Base-by-base conservation (phyloP, 1,140 invertebrate genomes). In the Eupeodes corollae region DNA sequence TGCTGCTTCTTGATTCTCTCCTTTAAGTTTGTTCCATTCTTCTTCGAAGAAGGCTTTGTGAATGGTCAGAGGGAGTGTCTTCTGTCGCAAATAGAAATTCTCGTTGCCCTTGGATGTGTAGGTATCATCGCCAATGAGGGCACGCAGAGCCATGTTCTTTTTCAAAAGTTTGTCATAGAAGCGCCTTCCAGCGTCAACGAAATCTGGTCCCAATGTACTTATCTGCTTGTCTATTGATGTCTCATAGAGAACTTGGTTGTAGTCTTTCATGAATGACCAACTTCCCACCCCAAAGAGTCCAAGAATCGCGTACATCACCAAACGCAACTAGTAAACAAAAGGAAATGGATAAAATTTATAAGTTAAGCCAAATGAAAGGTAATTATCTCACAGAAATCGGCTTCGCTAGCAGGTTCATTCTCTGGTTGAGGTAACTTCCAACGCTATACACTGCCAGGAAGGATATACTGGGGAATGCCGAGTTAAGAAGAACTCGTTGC, bases 131-230 rank as follows among this genome's bases (percentile, higher is more conserved):
- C 77, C 74, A 61, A 88, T 69, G 3, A 90, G 58, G 38, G 69
- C 61, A 52, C 84, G 66, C 13, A 88, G 56, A 1, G 85, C 83
- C 50, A 78, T 75, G 63, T 91, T 90, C 58, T 80, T 77, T 51
- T 78, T 67, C 37, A 87, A 57, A 11, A 79, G 61, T 68, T 88
- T 86, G 30, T 75, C 72, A 63, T 88, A 91, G 68, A 76, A 89
- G 59, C 83, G 79, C 32, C 80, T 70, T 10, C 85, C 87, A 33
- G 83, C 83, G 59, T 79, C 70, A 8, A 80, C 66, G 64, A 82
- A 88, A 30, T 58, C 35, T 9, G 68, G 60, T 21, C 77, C 78
- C 41, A 83, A 54, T 16, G 70, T 55, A 46, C 75, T 73, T 11
- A 88, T 59, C 45, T 70, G 60, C 49, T 76, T 67, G 63, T 89